Evolutionary conservation across 2,797 vertebrate genomes (phyloP).

Genomic region (Spinus pinus): DNA sequence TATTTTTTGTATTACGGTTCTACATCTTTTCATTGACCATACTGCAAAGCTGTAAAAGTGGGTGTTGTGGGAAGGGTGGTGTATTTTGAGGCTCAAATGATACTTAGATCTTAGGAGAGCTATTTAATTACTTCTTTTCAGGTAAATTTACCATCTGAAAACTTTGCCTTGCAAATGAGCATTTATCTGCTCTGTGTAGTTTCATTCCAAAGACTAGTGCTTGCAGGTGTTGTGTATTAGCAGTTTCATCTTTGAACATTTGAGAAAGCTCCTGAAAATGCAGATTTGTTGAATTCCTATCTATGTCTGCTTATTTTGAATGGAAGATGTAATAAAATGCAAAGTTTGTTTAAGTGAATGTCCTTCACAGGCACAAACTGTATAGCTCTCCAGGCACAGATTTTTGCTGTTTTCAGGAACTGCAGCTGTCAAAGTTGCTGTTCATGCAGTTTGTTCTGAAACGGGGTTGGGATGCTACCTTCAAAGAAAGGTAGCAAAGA

Average conservation of each 20-base stretch:
- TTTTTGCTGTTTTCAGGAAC: background rate
- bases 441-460: background rate
- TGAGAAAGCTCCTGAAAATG: background rate
- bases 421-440: background rate
- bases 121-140: background rate
- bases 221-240: slow-evolving; percentile 15
- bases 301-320: background rate
- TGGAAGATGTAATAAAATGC: background rate
- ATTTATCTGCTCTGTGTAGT: background rate
- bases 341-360: background rate
- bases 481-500: background rate
- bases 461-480: background rate
- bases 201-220: background rate
- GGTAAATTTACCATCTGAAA: background rate
- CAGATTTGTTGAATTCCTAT: background rate
- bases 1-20: background rate
- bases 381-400: background rate
- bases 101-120: background rate
- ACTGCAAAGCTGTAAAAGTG: background rate
- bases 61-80: background rate
- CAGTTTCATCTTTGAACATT: background rate
- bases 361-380: background rate
- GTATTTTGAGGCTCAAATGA: background rate
- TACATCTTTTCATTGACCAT: background rate
- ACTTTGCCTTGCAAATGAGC: background rate